Percentiles rank a stretch among this genome's conserved stretches.
These are phyloP conservation scores for Onychomys arenicola DNA, from an alignment of 2,797 vertebrate species.

Conservation along the genomic window DNA sequence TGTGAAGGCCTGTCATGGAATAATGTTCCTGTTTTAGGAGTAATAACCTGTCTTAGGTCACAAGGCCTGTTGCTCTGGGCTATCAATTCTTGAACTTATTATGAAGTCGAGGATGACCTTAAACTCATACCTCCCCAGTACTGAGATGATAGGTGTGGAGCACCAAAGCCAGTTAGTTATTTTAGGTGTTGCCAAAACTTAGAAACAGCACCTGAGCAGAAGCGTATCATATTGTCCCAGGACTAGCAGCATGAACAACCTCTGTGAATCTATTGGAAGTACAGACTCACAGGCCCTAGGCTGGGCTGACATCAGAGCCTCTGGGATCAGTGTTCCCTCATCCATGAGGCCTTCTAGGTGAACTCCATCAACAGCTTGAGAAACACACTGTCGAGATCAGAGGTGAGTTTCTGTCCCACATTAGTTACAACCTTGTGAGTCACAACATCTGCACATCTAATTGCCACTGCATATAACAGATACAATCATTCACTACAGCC, in stretches of 20 bases:
- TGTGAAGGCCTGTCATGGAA: neutral
- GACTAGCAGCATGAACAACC: neutral
- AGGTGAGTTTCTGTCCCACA: constrained; percentile 50
- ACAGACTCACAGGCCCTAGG: neutral
- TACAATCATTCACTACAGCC: constrained; percentile 45
- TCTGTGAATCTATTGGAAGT: constrained; percentile 14
- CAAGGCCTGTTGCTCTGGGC: neutral
- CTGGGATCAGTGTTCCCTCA: neutral
- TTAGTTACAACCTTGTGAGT: constrained; percentile 39
- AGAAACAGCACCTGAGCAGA: neutral
- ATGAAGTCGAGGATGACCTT: neutral
- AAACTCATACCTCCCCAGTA: neutral
- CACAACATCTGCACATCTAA: constrained; percentile 54
- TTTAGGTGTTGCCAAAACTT: neutral
- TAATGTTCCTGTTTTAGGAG: neutral
- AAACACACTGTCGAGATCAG: neutral
- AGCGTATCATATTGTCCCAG: neutral
- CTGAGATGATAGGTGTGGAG: neutral
- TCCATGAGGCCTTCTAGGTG: neutral
- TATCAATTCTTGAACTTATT: neutral
- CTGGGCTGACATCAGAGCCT: neutral
- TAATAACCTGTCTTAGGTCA: neutral
- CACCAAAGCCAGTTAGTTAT: neutral
- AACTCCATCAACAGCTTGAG: neutral
- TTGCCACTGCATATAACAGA: constrained; percentile 44